These are phyloP conservation scores for Lithobates pipiens DNA, from an alignment of 2,797 vertebrate genomes.

Conservation along the genomic window DNA sequence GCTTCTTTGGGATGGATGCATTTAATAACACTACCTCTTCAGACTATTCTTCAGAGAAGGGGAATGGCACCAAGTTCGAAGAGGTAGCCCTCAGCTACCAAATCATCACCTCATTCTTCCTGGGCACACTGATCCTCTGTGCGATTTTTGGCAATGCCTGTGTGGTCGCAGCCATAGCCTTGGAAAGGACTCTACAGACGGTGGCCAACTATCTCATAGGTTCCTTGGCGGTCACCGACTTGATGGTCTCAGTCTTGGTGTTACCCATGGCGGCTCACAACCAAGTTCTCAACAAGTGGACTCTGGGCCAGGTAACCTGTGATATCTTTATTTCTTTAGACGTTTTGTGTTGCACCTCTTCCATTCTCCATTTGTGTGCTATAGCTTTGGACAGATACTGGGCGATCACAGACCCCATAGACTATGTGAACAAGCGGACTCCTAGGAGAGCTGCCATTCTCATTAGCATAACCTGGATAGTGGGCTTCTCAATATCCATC, in stretches of 20 bases:
- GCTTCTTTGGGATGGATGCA: constrained; percentile 45
- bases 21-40: constrained; percentile 78
- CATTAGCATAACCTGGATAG: constrained; percentile 94
- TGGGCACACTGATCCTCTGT: constrained; percentile 90
- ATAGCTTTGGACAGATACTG: constrained; percentile 97
- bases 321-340: constrained; percentile 96
- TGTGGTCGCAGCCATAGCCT: constrained; percentile 92
- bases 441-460: constrained; percentile 89
- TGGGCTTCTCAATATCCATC: constrained; percentile 96
- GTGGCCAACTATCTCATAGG: constrained; percentile 98
- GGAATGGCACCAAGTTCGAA: constrained; percentile 71
- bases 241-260: constrained; percentile 97
- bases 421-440: constrained; percentile 96
- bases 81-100: constrained; percentile 88
- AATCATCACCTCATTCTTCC: constrained; percentile 89
- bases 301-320: constrained; percentile 92
- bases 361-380: constrained; percentile 96
- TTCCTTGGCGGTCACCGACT: constrained; percentile 94
- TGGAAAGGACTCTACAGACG: constrained; percentile 95
- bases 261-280: constrained; percentile 97
- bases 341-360: constrained; percentile 96
- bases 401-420: constrained; percentile 97
- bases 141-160: constrained; percentile 94
- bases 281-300: constrained; percentile 98
- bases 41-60: constrained; percentile 67